Conservation (phyloP, 1,140 invertebrate genomes). For the Delia radicum region DNA sequence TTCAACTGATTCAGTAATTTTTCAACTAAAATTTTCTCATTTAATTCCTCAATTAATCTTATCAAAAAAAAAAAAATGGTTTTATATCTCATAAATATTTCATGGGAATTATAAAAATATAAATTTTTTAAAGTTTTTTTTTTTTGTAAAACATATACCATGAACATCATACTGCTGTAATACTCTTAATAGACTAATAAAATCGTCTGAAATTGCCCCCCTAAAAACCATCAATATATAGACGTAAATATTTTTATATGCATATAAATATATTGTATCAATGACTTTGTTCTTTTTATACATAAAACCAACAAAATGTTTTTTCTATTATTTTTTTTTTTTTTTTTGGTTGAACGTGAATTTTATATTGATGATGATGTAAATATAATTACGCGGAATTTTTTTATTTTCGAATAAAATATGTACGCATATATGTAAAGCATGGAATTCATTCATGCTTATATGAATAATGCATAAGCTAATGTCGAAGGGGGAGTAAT, state of each 20-base stretch:
- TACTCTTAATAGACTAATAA: constrained; percentile 13
- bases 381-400: not conserved
- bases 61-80: no score
- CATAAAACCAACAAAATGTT: not conserved
- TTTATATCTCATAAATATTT: no score
- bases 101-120: no score
- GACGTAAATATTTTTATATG: not conserved
- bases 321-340: not conserved
- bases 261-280: constrained; percentile 6
- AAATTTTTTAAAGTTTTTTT: no score
- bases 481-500: no score
- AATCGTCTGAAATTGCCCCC: not conserved
- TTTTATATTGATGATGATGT: not conserved
- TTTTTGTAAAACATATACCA: no score
- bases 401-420: not conserved
- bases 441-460: not conserved
- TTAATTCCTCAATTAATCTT: no score
- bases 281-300: constrained; percentile 8
- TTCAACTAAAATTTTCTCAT: no score
- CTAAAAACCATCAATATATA: not conserved
- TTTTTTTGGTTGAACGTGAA: not conserved
- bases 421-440: not conserved
- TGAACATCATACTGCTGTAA: constrained; percentile 6
- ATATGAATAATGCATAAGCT: not conserved
- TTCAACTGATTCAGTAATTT: no score